Base-by-base conservation (phyloP, 2,113 vertebrate genomes). In the Ibidorhyncha struthersii region DNA sequence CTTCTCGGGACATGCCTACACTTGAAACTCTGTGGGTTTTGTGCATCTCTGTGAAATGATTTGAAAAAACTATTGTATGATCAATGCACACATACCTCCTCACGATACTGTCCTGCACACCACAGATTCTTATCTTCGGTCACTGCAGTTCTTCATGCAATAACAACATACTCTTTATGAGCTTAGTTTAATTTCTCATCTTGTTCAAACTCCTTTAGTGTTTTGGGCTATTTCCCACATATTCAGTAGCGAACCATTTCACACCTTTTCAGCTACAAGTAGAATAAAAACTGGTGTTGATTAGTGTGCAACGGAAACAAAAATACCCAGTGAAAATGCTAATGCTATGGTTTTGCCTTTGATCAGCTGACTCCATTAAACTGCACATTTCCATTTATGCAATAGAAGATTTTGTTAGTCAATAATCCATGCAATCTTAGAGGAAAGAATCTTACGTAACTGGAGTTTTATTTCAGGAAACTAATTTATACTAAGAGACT, bases 381-480 rank as follows among this genome's bases (percentile, higher is more conserved):
- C 5, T 80, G 67, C 90, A 56, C 69, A 81, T 72, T 90, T 84
- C 85, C 69, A 90, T 89, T 95, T 91, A 93, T 14, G 81, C 85
- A 92, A 89, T 2, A 94, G 69, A 81, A 71, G 58, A 89, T 58
- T 93, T 94, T 95, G 82, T 82, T 90, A 91, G 95, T 78, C 86
- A 97, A 86, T 90, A 94, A 87, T 65, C 78, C 84, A 43, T 14
- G 38, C 79, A 94, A 81, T 88, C 95, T 72, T 71, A 82, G 50
- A 86, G 67, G 91, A 95, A 93, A 95, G 66, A 95, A 88, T 78
- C 85, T 90, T 79, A 86, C 52, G 56, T 89, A 95, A 96, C 71
- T 87, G 84, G 63, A 86, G 71, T 70, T 91, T 96, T 91, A 79
- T 93, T 95, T 90, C 96, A 96, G 94, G 89, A 95, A 96, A 96